Evolutionary conservation across 1,140 invertebrate genomes (phyloP), one percentile per base, ranked within the genome.

Genomic region (Ctenoplectra terminalis): DNA sequence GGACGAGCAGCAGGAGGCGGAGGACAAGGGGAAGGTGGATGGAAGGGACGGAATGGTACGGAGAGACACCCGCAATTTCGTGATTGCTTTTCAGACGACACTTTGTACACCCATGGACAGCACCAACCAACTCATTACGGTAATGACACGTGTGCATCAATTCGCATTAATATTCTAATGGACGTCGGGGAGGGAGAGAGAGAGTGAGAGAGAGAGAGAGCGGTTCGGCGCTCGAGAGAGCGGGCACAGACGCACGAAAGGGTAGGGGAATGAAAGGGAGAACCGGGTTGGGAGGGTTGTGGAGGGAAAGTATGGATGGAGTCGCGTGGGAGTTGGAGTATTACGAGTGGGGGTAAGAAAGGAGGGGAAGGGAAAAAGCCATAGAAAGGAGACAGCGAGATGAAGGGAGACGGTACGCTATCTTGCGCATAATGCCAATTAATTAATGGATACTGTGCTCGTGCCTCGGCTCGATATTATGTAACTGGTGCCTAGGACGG

Each of bases 81-180:
- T 92, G 92, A 93, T 93, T 92, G 92, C 92, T 93, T 92, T 92
- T 89, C 84, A 87, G 88, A 86, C 86, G 86, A 87, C 89, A 90
- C 90, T 90, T 90, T 91, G 86, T 90, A 87, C 83, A 87, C 87
- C 83, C 79, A 87, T 89, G 90, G 90, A 92, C 91, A 90, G 88
- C 90, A 91, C 89, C 90, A 88, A 91, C 89, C 83, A 90, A 93
- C 92, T 93, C 93, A 93, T 93, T 93, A 93, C 92, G 88, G 90
- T 93, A 93, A 93, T 93, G 93, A 93, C 93, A 92, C 92, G 91
- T 91, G 86, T 90, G 92, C 93, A 93, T 93, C 92, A 92, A 93
- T 93, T 93, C 91, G 92, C 91, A 92, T 93, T 93, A 93, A 93
- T 93, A 93, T 93, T 93, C 91, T 93, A 93, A 93, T 93, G 93